Base-by-base conservation (phyloP, 1,140 invertebrate genomes). In the Colletes gigas region DNA sequence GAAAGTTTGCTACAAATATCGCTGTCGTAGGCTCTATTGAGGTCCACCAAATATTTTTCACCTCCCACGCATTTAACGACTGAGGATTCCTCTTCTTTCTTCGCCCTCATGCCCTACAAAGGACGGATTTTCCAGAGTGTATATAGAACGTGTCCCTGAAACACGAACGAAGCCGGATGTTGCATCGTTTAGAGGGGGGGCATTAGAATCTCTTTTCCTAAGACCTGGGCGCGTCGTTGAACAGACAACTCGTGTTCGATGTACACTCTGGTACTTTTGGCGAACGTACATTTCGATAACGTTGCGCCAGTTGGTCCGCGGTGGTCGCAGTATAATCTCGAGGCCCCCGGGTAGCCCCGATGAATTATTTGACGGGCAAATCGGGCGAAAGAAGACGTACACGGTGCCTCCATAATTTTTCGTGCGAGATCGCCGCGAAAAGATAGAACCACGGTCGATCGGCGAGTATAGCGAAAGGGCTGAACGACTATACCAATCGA, bases 321-420 rank as follows among this genome's bases (percentile, higher is more conserved):
- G 39, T 50, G 39, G 6, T 19, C 14, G 19, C 52, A 19, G 14
- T 4, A 76, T 84, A 84, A 84, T 84, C 81, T 69, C 75, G 74
- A 74, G 59, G 75, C 70, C 54, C 70, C 21, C 81, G 66, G 77
- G 83, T n/a, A 63, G n/a, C 9, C 19, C 39, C 12, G 59, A 85
- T 78, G 75, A 85, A 83, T 85, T 75, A 86, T 82, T 83, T 71
- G 84, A 86, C 80, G 52, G 69, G 78, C 85, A 77, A 85, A 84
- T 85, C 72, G 78, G 78, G 14, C 17, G 44, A 44, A 21, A 50
- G 41, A 50, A 19, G 73, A 66, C 41, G 44, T 10, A 19, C n/a
- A 10, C 8, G 44, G n/a, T 17, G 41, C 21, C 19, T 74, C 17
- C 17, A 66, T 60, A 55, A 39, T 78, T 78, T 71, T 78, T 71